phyloP scores from a whole-genome alignment of 2,888 invertebrate genomes.

The Nemapogon koenigi region DNA sequence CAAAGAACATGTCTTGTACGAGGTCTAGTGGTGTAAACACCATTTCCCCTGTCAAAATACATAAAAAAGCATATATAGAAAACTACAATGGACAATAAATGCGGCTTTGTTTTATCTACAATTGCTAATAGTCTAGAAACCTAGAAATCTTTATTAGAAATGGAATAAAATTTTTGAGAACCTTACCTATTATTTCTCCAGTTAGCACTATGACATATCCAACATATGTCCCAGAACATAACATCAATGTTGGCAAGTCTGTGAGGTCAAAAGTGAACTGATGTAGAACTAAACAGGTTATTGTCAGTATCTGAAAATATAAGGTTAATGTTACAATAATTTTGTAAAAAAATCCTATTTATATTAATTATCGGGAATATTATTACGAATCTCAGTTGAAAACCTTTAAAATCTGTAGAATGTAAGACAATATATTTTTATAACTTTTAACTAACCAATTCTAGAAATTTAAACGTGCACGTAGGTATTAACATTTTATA shows the following conservation, averaged over 20 bases:
- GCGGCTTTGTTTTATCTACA: constrained; percentile 8
- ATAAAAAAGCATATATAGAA: background rate
- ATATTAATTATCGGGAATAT: too few species aligned
- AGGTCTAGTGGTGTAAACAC: constrained; percentile 50
- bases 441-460: constrained; percentile 43
- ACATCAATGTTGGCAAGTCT: constrained; percentile 45
- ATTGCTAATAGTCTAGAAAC: too few species aligned
- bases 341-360: too few species aligned
- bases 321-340: too few species aligned
- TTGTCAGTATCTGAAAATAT: constrained; percentile 32
- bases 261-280: constrained; percentile 54
- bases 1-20: constrained; percentile 54
- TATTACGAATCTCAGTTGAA: too few species aligned
- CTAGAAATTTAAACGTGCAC: constrained; percentile 48
- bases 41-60: constrained; percentile 37
- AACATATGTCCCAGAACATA: constrained; percentile 51
- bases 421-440: too few species aligned
- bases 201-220: constrained; percentile 50
- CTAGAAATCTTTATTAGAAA: too few species aligned
- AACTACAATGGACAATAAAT: background rate
- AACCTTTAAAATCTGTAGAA: too few species aligned
- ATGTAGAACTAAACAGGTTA: constrained; percentile 43
- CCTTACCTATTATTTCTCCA: constrained; percentile 49
- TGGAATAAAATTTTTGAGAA: background rate
- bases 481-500: constrained; percentile 51